These are phyloP conservation scores for Drosophila paramelanica DNA, from an alignment of 2,888 invertebrate genomes.

Conservation along the genomic window DNA sequence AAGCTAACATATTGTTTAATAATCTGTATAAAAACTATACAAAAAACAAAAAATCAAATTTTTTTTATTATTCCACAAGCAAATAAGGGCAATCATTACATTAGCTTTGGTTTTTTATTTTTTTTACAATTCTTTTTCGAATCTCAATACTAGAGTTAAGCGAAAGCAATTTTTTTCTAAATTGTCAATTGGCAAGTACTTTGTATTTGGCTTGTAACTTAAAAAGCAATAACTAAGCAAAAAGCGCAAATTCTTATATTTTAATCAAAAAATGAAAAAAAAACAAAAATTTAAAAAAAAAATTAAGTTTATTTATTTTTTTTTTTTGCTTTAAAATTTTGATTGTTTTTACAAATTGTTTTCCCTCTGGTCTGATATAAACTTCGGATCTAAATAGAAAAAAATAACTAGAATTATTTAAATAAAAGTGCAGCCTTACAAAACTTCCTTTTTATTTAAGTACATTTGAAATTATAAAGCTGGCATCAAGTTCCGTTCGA, in stretches of 20 bases:
- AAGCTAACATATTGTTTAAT: slow-evolving; percentile 42
- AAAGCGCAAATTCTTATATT: neutral
- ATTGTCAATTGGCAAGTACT: slow-evolving; percentile 17
- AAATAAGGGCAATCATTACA: neutral
- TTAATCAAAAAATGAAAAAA: neutral
- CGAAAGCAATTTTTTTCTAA: neutral
- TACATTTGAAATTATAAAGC: neutral
- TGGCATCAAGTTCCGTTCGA: neutral
- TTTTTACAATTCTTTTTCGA: neutral
- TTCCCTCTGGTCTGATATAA: neutral
- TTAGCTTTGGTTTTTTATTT: neutral
- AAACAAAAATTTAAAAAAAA: neutral
- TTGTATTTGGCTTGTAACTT: neutral
- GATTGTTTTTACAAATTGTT: neutral
- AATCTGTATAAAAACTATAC: slow-evolving; percentile 19
- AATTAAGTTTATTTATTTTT: slow-evolving; percentile 5
- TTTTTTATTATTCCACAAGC: slow-evolving; percentile 7
- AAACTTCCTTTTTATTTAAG: no score
- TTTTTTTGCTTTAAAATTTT: no score
- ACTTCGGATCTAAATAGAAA: no score
- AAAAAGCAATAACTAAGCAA: neutral
- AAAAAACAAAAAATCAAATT: neutral
- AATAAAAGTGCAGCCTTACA: no score
- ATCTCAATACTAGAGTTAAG: slow-evolving; percentile 22
- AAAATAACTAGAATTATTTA: no score